These are phyloP conservation scores for Cyprinus carpio DNA, from an alignment of 2,113 vertebrate genomes.

Conservation along the genomic window DNA sequence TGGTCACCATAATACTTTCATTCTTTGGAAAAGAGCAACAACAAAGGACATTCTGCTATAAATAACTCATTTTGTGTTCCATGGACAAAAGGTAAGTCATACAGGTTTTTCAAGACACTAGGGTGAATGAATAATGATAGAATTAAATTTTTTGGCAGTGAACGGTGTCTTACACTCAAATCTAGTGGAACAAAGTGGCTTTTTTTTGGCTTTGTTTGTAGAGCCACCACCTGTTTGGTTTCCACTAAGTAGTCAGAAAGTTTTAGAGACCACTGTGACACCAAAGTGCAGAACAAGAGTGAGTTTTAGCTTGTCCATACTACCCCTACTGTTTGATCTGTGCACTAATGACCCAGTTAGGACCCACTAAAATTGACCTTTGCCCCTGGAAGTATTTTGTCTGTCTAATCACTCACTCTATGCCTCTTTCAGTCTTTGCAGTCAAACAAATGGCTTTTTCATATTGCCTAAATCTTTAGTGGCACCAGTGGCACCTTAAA, in stretches of 20 bases:
- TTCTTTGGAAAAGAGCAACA: background rate
- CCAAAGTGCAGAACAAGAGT: background rate
- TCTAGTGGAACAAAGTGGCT: constrained; percentile 4
- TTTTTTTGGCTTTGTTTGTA: background rate
- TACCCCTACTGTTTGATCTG: background rate
- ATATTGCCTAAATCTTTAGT: too few relatives aligned
- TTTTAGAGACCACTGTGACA: constrained; percentile 20
- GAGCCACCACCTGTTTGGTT: constrained; percentile 27
- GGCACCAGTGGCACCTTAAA: too few relatives aligned
- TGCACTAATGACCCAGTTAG: constrained; percentile 17
- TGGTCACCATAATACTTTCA: background rate
- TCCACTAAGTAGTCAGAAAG: constrained; percentile 1
- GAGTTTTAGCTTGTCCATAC: background rate
- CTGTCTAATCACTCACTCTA: constrained; percentile 2
- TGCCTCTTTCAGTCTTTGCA: background rate
- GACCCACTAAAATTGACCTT: constrained; percentile 5
- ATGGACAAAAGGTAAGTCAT: background rate
- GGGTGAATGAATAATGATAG: background rate
- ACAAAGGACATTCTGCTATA: background rate
- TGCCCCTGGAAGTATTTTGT: background rate
- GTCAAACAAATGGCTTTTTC: background rate
- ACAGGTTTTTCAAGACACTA: background rate
- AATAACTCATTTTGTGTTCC: background rate
- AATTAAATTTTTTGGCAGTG: background rate
- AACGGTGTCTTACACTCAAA: background rate